Conservation (phyloP, 2,797 vertebrate genomes). For the Brachymystax lenok region DNA sequence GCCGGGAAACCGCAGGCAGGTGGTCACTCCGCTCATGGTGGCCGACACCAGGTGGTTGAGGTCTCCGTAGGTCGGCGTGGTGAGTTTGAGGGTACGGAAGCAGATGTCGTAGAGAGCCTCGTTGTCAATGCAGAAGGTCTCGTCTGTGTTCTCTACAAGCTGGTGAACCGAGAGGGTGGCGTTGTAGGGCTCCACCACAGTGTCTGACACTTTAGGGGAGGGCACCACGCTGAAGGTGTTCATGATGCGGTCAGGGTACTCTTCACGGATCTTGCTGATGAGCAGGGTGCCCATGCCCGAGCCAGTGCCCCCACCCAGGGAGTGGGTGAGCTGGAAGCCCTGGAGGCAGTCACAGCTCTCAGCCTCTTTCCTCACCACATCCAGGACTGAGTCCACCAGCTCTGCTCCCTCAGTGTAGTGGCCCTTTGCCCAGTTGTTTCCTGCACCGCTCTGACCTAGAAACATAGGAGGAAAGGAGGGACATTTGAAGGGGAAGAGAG, state of each 20-base stretch:
- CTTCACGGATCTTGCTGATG: conserved; percentile 89
- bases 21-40: conserved; percentile 87
- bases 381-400: conserved; percentile 74
- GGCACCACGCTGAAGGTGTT: conserved; percentile 88
- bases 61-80: conserved; percentile 84
- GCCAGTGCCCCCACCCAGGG: conserved; percentile 83
- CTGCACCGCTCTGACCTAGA: conserved; percentile 81
- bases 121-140: conserved; percentile 93
- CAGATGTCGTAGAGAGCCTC: conserved; percentile 90
- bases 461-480: neutral
- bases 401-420: conserved; percentile 76
- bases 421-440: conserved; percentile 80
- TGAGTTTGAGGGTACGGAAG: conserved; percentile 87
- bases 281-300: conserved; percentile 88
- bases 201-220: conserved; percentile 81
- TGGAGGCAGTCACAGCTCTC: conserved; percentile 77
- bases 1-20: conserved; percentile 84
- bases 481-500: neutral
- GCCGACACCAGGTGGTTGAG: conserved; percentile 86
- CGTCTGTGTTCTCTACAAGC: conserved; percentile 91
- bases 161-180: conserved; percentile 91
- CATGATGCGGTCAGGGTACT: conserved; percentile 90
- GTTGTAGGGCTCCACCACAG: conserved; percentile 91
- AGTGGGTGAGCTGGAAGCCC: conserved; percentile 78
- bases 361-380: conserved; percentile 74